Base-by-base conservation (phyloP, 2,888 invertebrate genomes). In the Polydrusus tereticollis region DNA sequence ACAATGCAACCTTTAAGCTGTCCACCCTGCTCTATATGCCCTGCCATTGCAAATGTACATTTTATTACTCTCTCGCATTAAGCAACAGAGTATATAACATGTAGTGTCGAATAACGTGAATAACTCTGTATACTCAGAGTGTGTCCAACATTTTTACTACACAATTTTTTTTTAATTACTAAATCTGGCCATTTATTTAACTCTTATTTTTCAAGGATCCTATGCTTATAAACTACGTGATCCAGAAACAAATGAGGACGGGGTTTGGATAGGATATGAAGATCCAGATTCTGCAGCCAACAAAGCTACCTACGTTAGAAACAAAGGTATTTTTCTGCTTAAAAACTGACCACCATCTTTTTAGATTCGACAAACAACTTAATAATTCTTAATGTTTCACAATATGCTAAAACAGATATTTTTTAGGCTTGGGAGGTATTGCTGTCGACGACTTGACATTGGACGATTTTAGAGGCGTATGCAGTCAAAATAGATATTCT, bases 211-310 rank as follows among this genome's bases (percentile, higher is more conserved):
- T 83, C 5, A 80, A 90, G 91, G 94, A 62, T 90, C 90, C 14
- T 95, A 94, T 82, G 94, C 92, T 0, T 94, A 90, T 87, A 90
- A 92, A 74, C 85, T 91, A 0, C 91, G 93, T 65, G 89, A 90
- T 66, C 76, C 79, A 58, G 89, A 90, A 52, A 88, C 85, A 59
- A 89, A 89, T 0, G 89, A 89, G 23, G 88, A 89, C 12, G 94
- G 94, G 0, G 83, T 94, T 4, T 94, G 94, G 94, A 90, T 93
- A n/a, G 90, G 90, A 70, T 94, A 92, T 83, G 94, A 94, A 80
- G 93, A 94, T 80, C 91, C 92, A 0, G 93, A 94, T 77, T 91
- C 92, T 0, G 93, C 92, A 57, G 91, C 91, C 21, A 90, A 90
- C 80, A 94, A 94, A 84, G 94, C 93, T 0, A 84, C 86, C 8